Conservation (phyloP, 2,113 vertebrate genomes). For the Mungos mungo region DNA sequence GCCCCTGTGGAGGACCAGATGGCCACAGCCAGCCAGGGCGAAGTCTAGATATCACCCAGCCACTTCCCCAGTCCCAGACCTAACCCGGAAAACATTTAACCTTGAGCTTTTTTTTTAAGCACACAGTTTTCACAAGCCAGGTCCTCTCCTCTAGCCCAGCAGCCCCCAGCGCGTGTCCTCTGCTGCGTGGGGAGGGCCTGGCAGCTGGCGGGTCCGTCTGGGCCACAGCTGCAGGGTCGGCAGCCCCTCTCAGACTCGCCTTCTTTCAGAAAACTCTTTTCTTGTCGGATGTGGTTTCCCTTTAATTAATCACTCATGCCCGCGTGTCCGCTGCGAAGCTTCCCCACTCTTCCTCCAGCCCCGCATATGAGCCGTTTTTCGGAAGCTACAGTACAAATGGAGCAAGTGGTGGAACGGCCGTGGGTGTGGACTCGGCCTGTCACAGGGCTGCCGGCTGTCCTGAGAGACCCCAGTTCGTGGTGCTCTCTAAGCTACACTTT, state of each 20-base stretch:
- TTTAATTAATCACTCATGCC: conserved; percentile 86
- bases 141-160: not conserved
- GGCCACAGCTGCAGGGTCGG: conserved; percentile 80
- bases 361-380: conserved; percentile 78
- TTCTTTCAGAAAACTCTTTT: conserved; percentile 78
- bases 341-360: not conserved
- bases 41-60: not conserved
- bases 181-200: not conserved
- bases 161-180: not conserved
- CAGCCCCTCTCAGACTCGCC: conserved; percentile 49
- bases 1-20: not conserved
- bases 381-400: not conserved
- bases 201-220: conserved; percentile 76
- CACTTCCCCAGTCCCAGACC: not conserved
- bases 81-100: not conserved
- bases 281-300: conserved; percentile 86
- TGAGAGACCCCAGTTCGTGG: not conserved
- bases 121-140: not conserved
- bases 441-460: not conserved
- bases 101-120: not conserved
- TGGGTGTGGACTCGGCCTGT: not conserved
- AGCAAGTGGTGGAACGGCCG: not conserved
- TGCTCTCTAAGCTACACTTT: not conserved
- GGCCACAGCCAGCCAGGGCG: not conserved
- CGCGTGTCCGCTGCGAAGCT: conserved; percentile 72